Base-by-base conservation (phyloP, 2,113 vertebrate genomes). In the Gadus chalcogrammus region DNA sequence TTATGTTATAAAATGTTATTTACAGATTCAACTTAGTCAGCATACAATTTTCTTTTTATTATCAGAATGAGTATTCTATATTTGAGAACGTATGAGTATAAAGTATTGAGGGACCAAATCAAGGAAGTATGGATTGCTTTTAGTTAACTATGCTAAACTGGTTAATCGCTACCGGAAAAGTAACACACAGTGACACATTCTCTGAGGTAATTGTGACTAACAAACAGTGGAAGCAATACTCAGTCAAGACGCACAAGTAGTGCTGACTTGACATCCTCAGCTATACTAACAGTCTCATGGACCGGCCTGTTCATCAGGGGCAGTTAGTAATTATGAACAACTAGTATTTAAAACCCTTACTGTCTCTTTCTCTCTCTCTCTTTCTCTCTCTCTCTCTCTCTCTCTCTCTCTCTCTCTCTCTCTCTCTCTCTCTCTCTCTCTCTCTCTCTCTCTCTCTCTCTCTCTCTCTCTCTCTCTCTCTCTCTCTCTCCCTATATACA, bases 151-250 rank as follows among this genome's bases (percentile, higher is more conserved):
- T 35, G 31, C 31, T 35, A 5, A 4, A 35, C 31, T 35, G 31
- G 31, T 7, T 4, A 35, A 35, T 35, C 31, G 31, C 31, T 35
- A 35, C 6, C 31, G 31, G 31, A 35, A 58, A 58, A 15, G 38
- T 27, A 61, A 61, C 31, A 22, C 16, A 62, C 38, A 20, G 20
- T 16, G 3, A 13, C 22, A 15, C n/a, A 68, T 76, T 66, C 53
- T 69, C 35, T 53, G 69, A 17, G 27, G 15, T 61, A 67, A 68
- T 22, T 78, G 70, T 63, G 70, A 78, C 48, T 17, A 16, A 55
- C 24, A 69, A 78, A 81, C 71, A 70, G 61, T 15, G 58, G 0
- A 7, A 18, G 69, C 62, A 68, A 71, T 73, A 42, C 73, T 35
- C 15, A 79, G 73, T 4, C 11, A 28, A 11, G 13, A 42, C 28